Evolutionary conservation across 2,888 invertebrate species (phyloP).

Genomic region (Hoplodrina blanda): DNA sequence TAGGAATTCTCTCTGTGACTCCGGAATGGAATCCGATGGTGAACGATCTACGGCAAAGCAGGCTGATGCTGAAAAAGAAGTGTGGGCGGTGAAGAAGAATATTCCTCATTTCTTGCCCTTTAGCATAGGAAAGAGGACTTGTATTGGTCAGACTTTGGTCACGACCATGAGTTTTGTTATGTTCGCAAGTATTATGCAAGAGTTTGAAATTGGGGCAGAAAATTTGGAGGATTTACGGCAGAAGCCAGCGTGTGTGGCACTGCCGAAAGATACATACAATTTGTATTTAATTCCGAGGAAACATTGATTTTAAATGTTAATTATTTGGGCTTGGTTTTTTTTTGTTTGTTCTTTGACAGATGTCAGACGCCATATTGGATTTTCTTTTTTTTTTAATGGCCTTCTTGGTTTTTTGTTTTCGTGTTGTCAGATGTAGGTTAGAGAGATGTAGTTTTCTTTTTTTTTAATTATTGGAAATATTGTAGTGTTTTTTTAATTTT

Average conservation of each 20-base stretch:
- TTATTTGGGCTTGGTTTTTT: slow-evolving; percentile 36
- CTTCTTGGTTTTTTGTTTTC: background rate
- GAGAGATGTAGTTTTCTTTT: no score
- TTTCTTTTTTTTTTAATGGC: background rate
- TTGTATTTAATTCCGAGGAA: slow-evolving; percentile 91
- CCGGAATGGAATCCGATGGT: slow-evolving; percentile 90
- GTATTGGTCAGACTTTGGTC: slow-evolving; percentile 95
- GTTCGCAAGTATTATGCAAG: slow-evolving; percentile 93
- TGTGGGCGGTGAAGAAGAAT: slow-evolving; percentile 86
- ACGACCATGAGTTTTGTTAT: slow-evolving; percentile 94
- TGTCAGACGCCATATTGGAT: background rate
- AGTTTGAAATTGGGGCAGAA: slow-evolving; percentile 92
- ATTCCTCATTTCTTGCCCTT: slow-evolving; percentile 95
- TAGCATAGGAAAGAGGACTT: slow-evolving; percentile 96
- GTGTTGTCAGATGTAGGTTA: background rate
- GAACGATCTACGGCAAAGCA: slow-evolving; percentile 73
- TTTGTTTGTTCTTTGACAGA: slow-evolving; percentile 36
- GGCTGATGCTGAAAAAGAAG: slow-evolving; percentile 79
- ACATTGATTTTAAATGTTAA: slow-evolving; percentile 67
- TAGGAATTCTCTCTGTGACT: slow-evolving; percentile 89
- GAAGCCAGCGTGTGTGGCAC: slow-evolving; percentile 93
- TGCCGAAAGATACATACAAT: slow-evolving; percentile 93
- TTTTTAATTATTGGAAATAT: no score
- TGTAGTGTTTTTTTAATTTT: no score
- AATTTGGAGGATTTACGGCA: slow-evolving; percentile 89